These are phyloP conservation scores for Psammodynastes pulverulentus DNA, from an alignment of 2,113 vertebrate genomes.

Conservation along the genomic window DNA sequence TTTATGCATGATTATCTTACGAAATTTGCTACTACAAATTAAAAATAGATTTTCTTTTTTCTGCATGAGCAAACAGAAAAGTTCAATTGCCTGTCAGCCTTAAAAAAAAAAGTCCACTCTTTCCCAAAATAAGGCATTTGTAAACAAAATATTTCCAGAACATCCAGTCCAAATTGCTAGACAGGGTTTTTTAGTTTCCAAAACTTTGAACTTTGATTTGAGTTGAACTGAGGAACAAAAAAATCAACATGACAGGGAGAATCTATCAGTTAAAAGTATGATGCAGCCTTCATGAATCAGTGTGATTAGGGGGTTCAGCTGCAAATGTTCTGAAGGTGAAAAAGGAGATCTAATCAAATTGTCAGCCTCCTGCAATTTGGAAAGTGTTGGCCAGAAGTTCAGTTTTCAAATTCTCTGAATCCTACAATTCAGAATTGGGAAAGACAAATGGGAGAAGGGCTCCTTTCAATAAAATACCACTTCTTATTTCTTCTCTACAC, in stretches of 20 bases:
- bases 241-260: neutral
- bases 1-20: neutral
- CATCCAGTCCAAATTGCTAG: neutral
- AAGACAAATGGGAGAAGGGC: neutral
- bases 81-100: neutral
- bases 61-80: neutral
- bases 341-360: neutral
- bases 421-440: neutral
- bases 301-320: neutral
- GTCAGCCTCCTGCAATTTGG: neutral
- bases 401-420: neutral
- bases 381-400: neutral
- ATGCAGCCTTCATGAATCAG: neutral
- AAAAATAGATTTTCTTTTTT: neutral
- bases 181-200: neutral
- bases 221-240: neutral
- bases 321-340: neutral
- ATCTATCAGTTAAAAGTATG: neutral
- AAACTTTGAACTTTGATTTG: neutral
- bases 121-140: neutral
- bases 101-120: neutral
- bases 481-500: neutral
- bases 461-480: neutral
- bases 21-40: neutral
- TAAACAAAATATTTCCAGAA: neutral